A percentile compares a stretch with the other conserved stretches of the same genome.
phyloP scores from a whole-genome alignment of 1,140 invertebrate species.

The Hyles vespertilio region DNA sequence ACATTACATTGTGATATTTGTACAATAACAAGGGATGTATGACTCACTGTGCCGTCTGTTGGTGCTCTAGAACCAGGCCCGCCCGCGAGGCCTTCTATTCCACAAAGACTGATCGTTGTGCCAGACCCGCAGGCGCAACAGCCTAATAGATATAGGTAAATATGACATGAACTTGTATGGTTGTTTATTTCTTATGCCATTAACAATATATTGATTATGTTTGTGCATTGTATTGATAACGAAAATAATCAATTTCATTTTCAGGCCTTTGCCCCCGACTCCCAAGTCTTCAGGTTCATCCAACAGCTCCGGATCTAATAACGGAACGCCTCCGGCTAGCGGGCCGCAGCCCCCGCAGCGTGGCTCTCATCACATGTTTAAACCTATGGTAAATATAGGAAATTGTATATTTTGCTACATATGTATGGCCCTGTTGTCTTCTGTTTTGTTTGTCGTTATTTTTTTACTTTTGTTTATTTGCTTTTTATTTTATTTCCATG shows the following conservation, averaged over 20 bases:
- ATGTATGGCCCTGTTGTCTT: slow-evolving; percentile 10
- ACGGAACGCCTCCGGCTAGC: slow-evolving; percentile 62
- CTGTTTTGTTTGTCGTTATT: slow-evolving; percentile 20
- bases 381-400: slow-evolving; percentile 78
- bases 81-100: slow-evolving; percentile 88
- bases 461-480: slow-evolving; percentile 45
- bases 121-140: slow-evolving; percentile 78
- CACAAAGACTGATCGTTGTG: slow-evolving; percentile 90
- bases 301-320: slow-evolving; percentile 75
- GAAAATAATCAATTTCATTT: background rate
- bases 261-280: slow-evolving; percentile 89
- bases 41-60: slow-evolving; percentile 17
- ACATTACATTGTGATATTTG: too few relatives aligned
- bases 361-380: slow-evolving; percentile 87
- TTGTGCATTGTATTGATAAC: too few relatives aligned
- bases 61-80: slow-evolving; percentile 84
- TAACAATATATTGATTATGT: too few relatives aligned
- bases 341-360: slow-evolving; percentile 83
- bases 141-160: slow-evolving; percentile 75
- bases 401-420: slow-evolving; percentile 2
- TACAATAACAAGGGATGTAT: too few relatives aligned
- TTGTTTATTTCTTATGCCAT: too few relatives aligned
- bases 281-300: slow-evolving; percentile 81
- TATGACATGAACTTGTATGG: slow-evolving; percentile 1
- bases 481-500: slow-evolving; percentile 71